A percentile compares a stretch with the other conserved stretches of the same genome.
Conservation (phyloP, 2,113 vertebrate species). For the Leptobrachium leishanense region DNA sequence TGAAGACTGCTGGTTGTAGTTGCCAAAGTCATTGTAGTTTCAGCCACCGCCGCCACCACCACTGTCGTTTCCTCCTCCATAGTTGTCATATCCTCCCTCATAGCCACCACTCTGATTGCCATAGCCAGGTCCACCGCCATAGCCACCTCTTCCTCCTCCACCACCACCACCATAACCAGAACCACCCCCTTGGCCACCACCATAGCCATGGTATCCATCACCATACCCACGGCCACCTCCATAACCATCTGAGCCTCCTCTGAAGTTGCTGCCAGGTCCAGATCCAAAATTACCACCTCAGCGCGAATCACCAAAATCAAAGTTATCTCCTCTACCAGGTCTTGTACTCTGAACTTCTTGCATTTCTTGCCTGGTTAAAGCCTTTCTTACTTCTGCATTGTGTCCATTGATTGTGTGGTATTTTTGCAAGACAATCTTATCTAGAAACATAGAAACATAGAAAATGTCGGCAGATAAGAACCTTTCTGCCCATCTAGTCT, state of each 20-base stretch:
- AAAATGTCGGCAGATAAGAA: too few relatives aligned
- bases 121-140: constrained; percentile 66
- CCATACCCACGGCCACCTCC: constrained; percentile 80
- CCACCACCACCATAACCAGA: constrained; percentile 81
- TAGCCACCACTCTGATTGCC: constrained; percentile 83
- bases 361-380: constrained; percentile 81
- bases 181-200: constrained; percentile 80
- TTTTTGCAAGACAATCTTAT: constrained; percentile 82
- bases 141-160: constrained; percentile 69
- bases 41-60: constrained; percentile 84
- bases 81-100: constrained; percentile 82
- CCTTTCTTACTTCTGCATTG: constrained; percentile 82
- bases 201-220: constrained; percentile 79
- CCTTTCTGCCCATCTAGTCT: too few relatives aligned
- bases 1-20: constrained; percentile 80
- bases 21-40: constrained; percentile 81
- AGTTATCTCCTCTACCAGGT: constrained; percentile 80
- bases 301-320: constrained; percentile 75
- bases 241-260: constrained; percentile 80
- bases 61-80: constrained; percentile 83
- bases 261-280: constrained; percentile 78
- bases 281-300: constrained; percentile 78
- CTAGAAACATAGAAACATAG: constrained; percentile 33
- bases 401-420: constrained; percentile 82
- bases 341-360: constrained; percentile 78